A percentile compares a stretch with the other conserved stretches of the same genome.
Conservation (phyloP, 2,888 invertebrate species). For the Limnephilus rhombicus region DNA sequence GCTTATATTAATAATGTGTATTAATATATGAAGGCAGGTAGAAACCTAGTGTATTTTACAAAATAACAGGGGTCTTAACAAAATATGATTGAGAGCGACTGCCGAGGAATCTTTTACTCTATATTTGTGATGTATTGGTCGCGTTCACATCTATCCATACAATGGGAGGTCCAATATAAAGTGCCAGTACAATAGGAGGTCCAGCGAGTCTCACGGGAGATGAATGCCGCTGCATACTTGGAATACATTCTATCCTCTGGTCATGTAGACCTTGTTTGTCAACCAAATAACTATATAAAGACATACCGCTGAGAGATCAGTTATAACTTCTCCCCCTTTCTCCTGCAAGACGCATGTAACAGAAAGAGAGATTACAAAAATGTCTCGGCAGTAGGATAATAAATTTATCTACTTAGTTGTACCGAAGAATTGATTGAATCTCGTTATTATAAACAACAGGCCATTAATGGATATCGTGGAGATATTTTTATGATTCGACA, state of each 20-base stretch:
- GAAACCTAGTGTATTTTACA: background rate
- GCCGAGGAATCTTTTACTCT: conserved; percentile 12
- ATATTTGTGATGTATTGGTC: conserved; percentile 39
- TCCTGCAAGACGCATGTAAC: background rate
- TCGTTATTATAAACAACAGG: conserved; percentile 3
- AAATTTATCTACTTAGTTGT: background rate
- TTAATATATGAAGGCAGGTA: background rate
- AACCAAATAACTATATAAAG: conserved; percentile 17
- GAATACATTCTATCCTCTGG: conserved; percentile 48
- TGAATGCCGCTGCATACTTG: conserved; percentile 44
- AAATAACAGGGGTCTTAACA: background rate
- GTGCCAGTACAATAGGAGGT: background rate
- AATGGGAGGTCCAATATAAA: conserved; percentile 42
- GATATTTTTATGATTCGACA: conserved; percentile 35
- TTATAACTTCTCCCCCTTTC: background rate
- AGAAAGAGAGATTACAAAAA: background rate
- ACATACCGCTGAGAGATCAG: background rate
- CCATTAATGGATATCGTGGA: conserved; percentile 10
- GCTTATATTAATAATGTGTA: no score
- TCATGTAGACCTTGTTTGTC: conserved; percentile 55
- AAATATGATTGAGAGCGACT: conserved; percentile 9
- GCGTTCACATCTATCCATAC: conserved; percentile 42
- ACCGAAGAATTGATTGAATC: background rate
- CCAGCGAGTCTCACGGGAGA: conserved; percentile 17
- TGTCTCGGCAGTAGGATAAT: background rate